Percentiles rank a stretch among this genome's conserved stretches.
Evolutionary conservation across 2,888 invertebrate genomes (phyloP).

Genomic region (Hemistola chrysoprasaria): DNA sequence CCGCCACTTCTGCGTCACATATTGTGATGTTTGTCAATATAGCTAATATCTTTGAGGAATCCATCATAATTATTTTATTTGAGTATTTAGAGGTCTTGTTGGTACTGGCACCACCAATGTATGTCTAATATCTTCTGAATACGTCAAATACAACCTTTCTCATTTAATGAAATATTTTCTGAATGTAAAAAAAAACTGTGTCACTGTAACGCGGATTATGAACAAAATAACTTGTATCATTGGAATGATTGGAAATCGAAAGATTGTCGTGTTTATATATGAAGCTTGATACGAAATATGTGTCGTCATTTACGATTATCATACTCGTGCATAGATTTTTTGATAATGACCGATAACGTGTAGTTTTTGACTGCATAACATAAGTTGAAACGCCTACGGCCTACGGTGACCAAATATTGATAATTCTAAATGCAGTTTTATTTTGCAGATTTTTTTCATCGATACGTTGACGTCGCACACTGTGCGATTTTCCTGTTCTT

Average conservation of each 20-base stretch:
- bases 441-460: no score
- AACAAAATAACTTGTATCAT: slow-evolving; percentile 14
- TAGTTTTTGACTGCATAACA: slow-evolving; percentile 2
- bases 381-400: no score
- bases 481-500: no score
- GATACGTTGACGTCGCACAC: no score
- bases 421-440: no score
- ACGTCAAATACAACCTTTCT: not conserved
- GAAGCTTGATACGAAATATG: slow-evolving; percentile 7
- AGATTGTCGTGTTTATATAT: slow-evolving; percentile 23
- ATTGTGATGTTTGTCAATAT: not conserved
- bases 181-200: slow-evolving; percentile 16
- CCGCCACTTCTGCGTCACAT: slow-evolving; percentile 8
- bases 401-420: no score
- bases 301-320: slow-evolving; percentile 14
- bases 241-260: slow-evolving; percentile 7
- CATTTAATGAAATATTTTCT: slow-evolving; percentile 3
- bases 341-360: slow-evolving; percentile 21
- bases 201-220: slow-evolving; percentile 15
- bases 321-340: slow-evolving; percentile 9
- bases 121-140: no score
- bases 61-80: no score
- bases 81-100: no score
- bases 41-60: not conserved
- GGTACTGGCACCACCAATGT: no score